Conservation (phyloP, 2,797 vertebrate genomes). For the Girardinus metallicus region DNA sequence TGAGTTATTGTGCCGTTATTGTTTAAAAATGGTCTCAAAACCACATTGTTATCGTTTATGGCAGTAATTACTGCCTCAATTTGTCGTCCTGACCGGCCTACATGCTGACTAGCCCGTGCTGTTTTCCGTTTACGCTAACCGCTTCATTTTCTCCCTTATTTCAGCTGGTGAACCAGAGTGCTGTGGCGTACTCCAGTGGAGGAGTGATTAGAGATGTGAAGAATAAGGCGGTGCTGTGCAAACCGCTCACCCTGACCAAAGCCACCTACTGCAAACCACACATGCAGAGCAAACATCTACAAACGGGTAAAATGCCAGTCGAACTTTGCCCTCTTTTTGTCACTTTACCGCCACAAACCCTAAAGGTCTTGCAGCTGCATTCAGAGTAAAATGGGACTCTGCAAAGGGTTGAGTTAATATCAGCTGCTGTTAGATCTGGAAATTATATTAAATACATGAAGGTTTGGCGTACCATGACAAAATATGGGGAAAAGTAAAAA, state of each 20-base stretch:
- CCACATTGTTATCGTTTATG: no score
- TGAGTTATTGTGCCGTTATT: no score
- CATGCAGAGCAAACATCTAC: slow-evolving; percentile 94
- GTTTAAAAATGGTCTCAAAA: no score
- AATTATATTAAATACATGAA: neutral
- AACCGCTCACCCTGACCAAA: slow-evolving; percentile 98
- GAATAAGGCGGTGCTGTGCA: slow-evolving; percentile 98
- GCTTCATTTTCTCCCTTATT: neutral
- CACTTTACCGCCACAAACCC: neutral
- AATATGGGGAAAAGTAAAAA: neutral
- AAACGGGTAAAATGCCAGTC: slow-evolving; percentile 86
- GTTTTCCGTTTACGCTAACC: neutral
- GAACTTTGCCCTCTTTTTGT: neutral
- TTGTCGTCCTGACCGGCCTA: no score
- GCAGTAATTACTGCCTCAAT: no score
- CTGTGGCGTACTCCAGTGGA: slow-evolving; percentile 81
- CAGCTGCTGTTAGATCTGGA: neutral
- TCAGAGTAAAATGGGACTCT: neutral
- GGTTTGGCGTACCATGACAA: neutral
- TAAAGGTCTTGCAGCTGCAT: neutral
- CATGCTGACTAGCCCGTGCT: no score
- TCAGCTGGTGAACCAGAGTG: slow-evolving; percentile 77
- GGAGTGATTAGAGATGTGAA: slow-evolving; percentile 92
- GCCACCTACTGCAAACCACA: slow-evolving; percentile 99
- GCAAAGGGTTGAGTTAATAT: neutral